These are phyloP conservation scores for Scarus forsteni DNA, from an alignment of 2,797 vertebrate genomes.

Conservation along the genomic window DNA sequence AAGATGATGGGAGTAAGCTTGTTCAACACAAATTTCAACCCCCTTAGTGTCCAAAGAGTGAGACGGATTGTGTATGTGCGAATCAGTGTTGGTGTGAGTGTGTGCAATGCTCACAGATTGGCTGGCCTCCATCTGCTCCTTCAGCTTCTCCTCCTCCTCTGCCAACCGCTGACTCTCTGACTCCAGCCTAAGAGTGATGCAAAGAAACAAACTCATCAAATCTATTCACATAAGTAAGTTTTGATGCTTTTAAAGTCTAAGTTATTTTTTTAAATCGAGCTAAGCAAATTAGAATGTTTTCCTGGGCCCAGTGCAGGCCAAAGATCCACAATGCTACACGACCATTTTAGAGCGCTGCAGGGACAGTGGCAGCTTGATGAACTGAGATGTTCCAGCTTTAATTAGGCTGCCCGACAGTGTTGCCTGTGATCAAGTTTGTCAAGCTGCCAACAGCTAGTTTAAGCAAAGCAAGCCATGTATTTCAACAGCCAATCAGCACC, in stretches of 20 bases:
- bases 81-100: constrained; percentile 17
- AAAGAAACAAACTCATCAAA: constrained; percentile 19
- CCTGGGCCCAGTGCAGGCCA: too few species aligned
- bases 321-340: too few species aligned
- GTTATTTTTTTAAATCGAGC: too few species aligned
- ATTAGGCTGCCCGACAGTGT: too few species aligned
- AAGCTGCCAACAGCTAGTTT: too few species aligned
- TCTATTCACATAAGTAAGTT: neutral
- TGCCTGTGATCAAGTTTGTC: too few species aligned
- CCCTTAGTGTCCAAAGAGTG: constrained; percentile 42
- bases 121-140: constrained; percentile 61
- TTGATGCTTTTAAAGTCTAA: neutral
- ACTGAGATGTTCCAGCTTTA: too few species aligned
- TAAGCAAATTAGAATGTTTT: too few species aligned
- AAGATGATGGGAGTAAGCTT: constrained; percentile 48
- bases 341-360: too few species aligned
- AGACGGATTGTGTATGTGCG: constrained; percentile 19
- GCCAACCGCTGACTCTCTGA: constrained; percentile 57
- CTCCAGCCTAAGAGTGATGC: constrained; percentile 65
- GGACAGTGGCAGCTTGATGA: too few species aligned
- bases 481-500: too few species aligned
- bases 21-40: constrained; percentile 54
- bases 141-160: constrained; percentile 57
- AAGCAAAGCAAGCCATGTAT: too few species aligned
- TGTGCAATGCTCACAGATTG: constrained; percentile 53